Base-by-base conservation (phyloP, 2,113 vertebrate genomes). In the Bufo bufo region DNA sequence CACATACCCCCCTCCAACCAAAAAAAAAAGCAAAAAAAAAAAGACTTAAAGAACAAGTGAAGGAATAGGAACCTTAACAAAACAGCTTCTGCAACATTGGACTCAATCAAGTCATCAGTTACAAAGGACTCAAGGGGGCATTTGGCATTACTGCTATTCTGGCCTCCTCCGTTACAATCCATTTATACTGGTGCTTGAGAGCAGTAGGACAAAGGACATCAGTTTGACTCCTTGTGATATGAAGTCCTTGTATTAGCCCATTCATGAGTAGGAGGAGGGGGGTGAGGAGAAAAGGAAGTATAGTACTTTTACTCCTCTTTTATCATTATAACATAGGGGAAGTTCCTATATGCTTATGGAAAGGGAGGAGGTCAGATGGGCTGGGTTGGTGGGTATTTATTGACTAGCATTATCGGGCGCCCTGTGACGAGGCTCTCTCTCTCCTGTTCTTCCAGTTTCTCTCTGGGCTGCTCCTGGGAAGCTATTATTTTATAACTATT, bases 341-440 rank as follows among this genome's bases (percentile, higher is more conserved):
- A 23, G 54, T 19, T 82, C 20, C 54, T 52, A 59, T 84, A 20
- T 65, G 13, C n/a, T 77, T 77, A 23, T 78, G 74, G 90, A 89
- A 91, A 91, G 89, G 90, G 90, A 90, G 91, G 84, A 85, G 85
- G 61, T 56, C 63, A 78, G 56, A 59, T 61, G 89, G 91, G 92
- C 92, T 91, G 91, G 90, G 89, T 89, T 79, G 85, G 81, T 92
- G 93, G 93, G 91, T 94, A 94, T 94, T 94, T 94, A 94, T 94
- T 94, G 91, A 93, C 91, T 89, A 10, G 91, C 92, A 93, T 94
- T 93, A 94, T 93, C 89, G 91, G 82, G 87, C 77, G 74, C 87
- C 87, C 87, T 89, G 54, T 65, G 72, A 66, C 45, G 61, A 84
- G 87, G 87, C 82, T 78, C 82, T 89, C 84, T 89, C 84, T 63